Percentiles rank a stretch among this genome's conserved stretches.
These are phyloP conservation scores for Zosterops pallidus DNA, from an alignment of 2,113 vertebrate species.

Conservation along the genomic window DNA sequence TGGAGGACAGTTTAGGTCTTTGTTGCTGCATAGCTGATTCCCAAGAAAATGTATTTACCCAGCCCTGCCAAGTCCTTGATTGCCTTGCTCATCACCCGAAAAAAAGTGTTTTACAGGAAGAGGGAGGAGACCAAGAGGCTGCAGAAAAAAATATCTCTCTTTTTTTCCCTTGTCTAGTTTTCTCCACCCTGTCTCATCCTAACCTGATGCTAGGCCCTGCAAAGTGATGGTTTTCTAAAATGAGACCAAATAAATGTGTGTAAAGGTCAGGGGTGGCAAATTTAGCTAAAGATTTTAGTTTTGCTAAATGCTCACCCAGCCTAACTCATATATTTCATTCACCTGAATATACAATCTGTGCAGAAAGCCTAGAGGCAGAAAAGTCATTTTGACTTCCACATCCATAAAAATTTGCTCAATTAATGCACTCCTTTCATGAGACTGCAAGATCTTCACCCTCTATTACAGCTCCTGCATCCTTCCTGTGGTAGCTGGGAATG, in stretches of 20 bases:
- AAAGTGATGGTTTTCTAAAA: conserved; percentile 2
- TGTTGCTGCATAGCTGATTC: not conserved
- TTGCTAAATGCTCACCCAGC: conserved; percentile 19
- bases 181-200: not conserved
- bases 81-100: not conserved
- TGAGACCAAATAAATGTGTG: conserved; percentile 16
- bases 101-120: not conserved
- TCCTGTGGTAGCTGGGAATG: not conserved
- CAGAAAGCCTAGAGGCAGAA: conserved; percentile 49
- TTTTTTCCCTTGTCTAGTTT: not conserved
- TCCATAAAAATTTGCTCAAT: conserved; percentile 58
- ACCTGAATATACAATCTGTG: conserved; percentile 20
- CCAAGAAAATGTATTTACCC: not conserved
- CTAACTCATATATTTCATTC: conserved; percentile 12
- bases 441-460: not conserved
- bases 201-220: not conserved
- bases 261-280: conserved; percentile 20
- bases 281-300: conserved; percentile 57
- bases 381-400: conserved; percentile 49
- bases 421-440: conserved; percentile 3
- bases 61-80: not conserved
- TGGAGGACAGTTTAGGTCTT: not conserved
- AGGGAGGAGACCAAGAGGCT: not conserved
- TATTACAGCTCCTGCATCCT: not conserved
- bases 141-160: not conserved